These are phyloP conservation scores for Tipula helvola DNA, from an alignment of 2,888 invertebrate genomes.

Conservation along the genomic window DNA sequence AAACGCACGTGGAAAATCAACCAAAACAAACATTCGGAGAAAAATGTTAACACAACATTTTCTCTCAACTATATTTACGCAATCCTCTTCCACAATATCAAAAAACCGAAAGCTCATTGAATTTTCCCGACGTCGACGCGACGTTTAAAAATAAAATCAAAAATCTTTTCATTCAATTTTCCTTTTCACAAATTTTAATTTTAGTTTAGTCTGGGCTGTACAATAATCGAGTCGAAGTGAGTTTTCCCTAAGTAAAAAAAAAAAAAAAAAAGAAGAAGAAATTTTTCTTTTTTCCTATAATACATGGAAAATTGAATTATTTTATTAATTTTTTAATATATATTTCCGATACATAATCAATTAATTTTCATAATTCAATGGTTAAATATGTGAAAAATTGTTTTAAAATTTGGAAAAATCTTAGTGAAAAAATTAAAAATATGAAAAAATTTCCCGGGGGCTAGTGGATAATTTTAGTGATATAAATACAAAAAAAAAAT, in stretches of 20 bases:
- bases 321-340: not conserved
- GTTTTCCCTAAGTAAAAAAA: slow-evolving; percentile 18
- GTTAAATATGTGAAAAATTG: not conserved
- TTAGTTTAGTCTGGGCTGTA: slow-evolving; percentile 27
- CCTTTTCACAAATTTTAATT: not conserved
- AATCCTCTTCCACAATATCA: not conserved
- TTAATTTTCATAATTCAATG: not conserved
- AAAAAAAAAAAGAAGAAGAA: not conserved
- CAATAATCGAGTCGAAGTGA: slow-evolving; percentile 36
- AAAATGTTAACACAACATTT: not conserved
- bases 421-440: not conserved
- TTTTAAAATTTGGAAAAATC: not conserved
- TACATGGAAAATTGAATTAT: not conserved
- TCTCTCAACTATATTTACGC: not conserved
- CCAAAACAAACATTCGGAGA: not conserved
- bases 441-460: slow-evolving; percentile 4
- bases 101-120: not conserved
- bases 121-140: not conserved
- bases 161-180: not conserved
- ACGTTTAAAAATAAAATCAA: not conserved
- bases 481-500: not conserved
- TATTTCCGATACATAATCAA: not conserved
- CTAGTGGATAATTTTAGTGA: slow-evolving; percentile 4
- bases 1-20: not conserved
- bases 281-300: not conserved